Conservation (phyloP, 2,113 vertebrate species). For the Pseudopodoces humilis region DNA sequence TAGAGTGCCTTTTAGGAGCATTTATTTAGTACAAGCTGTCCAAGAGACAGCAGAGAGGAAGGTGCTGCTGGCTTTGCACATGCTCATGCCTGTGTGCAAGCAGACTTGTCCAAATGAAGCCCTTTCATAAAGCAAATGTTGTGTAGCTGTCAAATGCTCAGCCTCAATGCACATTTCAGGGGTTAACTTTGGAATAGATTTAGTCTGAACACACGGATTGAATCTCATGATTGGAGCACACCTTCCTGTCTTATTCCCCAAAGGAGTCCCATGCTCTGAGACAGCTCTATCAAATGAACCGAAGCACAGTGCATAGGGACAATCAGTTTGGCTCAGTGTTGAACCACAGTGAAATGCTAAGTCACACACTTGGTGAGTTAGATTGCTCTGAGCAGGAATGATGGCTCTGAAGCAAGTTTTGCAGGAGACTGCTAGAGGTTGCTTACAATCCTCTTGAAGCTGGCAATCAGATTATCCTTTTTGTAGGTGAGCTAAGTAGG, state of each 20-base stretch:
- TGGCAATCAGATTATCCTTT: constrained; percentile 35
- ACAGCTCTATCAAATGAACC: not conserved
- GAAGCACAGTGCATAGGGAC: not conserved
- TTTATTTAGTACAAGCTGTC: not conserved
- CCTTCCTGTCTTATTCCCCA: not conserved
- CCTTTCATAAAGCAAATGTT: not conserved
- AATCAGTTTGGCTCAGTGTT: not conserved
- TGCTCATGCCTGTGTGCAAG: not conserved
- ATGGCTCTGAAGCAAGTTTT: not conserved
- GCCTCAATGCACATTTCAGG: not conserved
- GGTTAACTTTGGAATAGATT: not conserved
- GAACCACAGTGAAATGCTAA: not conserved
- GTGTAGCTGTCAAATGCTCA: not conserved
- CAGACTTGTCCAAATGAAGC: not conserved
- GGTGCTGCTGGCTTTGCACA: not conserved
- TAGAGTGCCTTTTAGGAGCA: not conserved
- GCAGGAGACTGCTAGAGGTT: not conserved
- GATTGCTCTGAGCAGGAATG: not conserved
- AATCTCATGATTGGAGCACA: not conserved
- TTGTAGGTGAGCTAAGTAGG: constrained; percentile 17
- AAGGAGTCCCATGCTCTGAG: not conserved
- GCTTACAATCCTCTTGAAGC: not conserved
- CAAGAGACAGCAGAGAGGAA: not conserved
- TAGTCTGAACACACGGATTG: not conserved
- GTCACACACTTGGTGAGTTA: not conserved